Conservation (phyloP, 2,888 invertebrate genomes). For the Onthophagus sagittarius region DNA sequence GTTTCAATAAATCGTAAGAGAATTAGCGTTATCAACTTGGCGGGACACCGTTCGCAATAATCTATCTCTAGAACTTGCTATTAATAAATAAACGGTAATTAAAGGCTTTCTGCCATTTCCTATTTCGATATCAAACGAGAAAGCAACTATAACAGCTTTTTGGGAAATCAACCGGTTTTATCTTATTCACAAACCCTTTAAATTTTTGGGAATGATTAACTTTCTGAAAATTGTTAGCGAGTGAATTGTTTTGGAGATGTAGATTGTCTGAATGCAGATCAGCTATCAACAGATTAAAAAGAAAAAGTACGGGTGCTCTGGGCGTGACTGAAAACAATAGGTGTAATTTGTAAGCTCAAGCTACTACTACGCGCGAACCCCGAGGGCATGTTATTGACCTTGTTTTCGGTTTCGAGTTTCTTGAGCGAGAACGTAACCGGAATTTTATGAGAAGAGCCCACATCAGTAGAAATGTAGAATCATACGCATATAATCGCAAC, state of each 20-base stretch:
- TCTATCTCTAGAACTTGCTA: neutral
- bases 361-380: neutral
- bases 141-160: neutral
- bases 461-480: neutral
- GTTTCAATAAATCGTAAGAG: constrained; percentile 9
- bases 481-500: neutral
- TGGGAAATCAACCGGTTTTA: neutral
- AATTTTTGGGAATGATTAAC: too few species aligned
- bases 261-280: too few species aligned
- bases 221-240: neutral
- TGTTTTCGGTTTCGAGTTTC: neutral
- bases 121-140: neutral
- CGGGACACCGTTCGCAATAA: neutral
- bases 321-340: constrained; percentile 24
- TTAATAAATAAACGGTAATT: neutral
- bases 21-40: constrained; percentile 6
- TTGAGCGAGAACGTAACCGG: neutral
- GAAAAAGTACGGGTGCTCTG: constrained; percentile 2
- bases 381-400: neutral
- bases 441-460: neutral
- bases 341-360: constrained; percentile 14
- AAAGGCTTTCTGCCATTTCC: neutral
- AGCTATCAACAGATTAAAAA: neutral
- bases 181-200: neutral
- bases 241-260: neutral